Conservation (phyloP, 2,888 invertebrate genomes). For the Parochlus steinenii region DNA sequence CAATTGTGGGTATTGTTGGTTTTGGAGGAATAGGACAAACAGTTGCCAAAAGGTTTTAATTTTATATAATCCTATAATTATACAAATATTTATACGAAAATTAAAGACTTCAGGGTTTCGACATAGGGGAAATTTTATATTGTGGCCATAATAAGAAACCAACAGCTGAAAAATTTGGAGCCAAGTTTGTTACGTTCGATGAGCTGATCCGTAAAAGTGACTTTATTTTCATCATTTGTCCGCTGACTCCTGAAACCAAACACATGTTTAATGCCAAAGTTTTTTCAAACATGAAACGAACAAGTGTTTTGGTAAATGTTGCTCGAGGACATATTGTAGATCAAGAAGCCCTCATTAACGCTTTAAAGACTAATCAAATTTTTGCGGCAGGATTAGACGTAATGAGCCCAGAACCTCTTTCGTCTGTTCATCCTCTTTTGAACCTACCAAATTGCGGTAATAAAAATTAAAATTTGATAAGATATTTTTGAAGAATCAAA, state of each 20-base stretch:
- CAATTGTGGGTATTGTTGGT: constrained; percentile 70
- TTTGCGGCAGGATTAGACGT: constrained; percentile 86
- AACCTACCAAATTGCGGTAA: constrained; percentile 66
- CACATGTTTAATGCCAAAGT: constrained; percentile 47
- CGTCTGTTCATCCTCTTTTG: constrained; percentile 61
- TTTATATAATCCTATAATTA: no score
- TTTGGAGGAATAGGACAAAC: constrained; percentile 64
- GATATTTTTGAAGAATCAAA: no score
- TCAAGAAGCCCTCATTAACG: constrained; percentile 64
- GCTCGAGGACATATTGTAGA: constrained; percentile 55
- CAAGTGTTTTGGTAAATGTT: constrained; percentile 54
- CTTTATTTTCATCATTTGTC: constrained; percentile 48
- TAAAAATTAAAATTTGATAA: constrained; percentile 19
- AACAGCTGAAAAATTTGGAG: constrained; percentile 39
- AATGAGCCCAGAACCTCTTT: constrained; percentile 77
- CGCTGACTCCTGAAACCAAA: constrained; percentile 46
- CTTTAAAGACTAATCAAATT: constrained; percentile 56
- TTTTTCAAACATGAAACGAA: constrained; percentile 58
- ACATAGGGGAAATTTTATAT: constrained; percentile 54
- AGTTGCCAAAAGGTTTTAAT: constrained; percentile 54
- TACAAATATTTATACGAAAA: no score
- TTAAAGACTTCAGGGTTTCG: constrained; percentile 59
- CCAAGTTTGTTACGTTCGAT: constrained; percentile 45
- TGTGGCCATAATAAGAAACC: constrained; percentile 51
- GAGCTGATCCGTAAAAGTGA: constrained; percentile 50